These are phyloP conservation scores for Sesia apiformis DNA, from an alignment of 2,888 invertebrate species.

Conservation along the genomic window DNA sequence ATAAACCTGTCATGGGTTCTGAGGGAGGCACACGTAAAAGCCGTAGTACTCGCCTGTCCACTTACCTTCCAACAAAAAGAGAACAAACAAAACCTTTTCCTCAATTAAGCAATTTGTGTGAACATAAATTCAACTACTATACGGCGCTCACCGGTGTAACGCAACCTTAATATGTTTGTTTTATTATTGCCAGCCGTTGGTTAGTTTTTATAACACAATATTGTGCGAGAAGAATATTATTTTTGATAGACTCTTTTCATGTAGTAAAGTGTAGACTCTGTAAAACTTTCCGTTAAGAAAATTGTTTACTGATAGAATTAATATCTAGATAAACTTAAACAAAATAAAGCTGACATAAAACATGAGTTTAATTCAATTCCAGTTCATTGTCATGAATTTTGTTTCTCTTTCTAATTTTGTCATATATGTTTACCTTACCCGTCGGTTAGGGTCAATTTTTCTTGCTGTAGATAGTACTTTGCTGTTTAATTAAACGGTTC, in stretches of 20 bases:
- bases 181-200: not conserved
- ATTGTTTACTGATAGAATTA: no score
- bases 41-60: conserved; percentile 3
- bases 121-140: conserved; percentile 37
- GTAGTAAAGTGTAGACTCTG: no score
- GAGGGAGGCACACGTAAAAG: not conserved
- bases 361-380: no score
- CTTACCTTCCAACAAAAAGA: conserved; percentile 22
- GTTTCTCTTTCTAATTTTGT: no score
- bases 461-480: conserved; percentile 3
- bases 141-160: conserved; percentile 23
- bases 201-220: not conserved
- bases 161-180: not conserved
- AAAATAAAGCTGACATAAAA: no score
- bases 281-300: no score
- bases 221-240: not conserved
- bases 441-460: not conserved
- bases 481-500: conserved; percentile 9
- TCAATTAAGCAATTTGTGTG: conserved; percentile 49
- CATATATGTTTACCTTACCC: no score
- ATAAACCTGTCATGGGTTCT: conserved; percentile 14
- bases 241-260: no score
- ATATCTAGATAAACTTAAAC: no score
- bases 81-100: conserved; percentile 42
- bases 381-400: no score